Base-by-base conservation (phyloP, 1,140 invertebrate genomes). In the Drosophila persimilis region DNA sequence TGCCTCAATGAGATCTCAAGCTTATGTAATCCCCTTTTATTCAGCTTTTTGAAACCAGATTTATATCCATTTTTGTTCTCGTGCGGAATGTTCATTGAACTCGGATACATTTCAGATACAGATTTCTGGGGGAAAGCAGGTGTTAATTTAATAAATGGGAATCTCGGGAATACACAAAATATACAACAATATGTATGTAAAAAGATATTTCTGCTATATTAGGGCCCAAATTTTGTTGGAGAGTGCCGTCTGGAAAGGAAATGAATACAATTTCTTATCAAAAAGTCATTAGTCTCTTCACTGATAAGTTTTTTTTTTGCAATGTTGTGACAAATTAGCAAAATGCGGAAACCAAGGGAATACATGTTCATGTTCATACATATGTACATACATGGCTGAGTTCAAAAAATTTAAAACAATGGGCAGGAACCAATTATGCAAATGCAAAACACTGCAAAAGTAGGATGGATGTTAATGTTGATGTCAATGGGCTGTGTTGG, bases 11-110 rank as follows among this genome's bases (percentile, higher is more conserved):
- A 69, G 35, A 26, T 41, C 61, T 63, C 61, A 45, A 39, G 63
- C 31, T 44, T 48, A 35, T 20, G 7, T 3, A 56, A 50, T 17
- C 50, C n/a, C 17, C 50, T 1, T 29, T 24, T 43, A 65, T 66
- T 46, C 29, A 66, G 26, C 20, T 15, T 3, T 39, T 64, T 48
- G 11, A 20, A 39, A 39, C 5, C 63, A 43, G 65, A 57, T 26
- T 57, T 48, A 20, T 56, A 56, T 69, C 45, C 66, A 65, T 31
- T 41, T 57, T 22, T 13, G 52, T 57, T 44, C 11, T 35, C 31
- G 26, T 43, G 20, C 43, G 20, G 51, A 56, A 41, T 69, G 65
- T 69, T 67, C 63, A 56, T 67, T 69, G 64, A 70, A 70, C 66
- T 70, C 66, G 66, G 35, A 13, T 31, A 31, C 29, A 31, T 56